Evolutionary conservation across 2,797 vertebrate species (phyloP), one percentile per base, ranked within the genome.

Genomic region (Falco concolor): DNA sequence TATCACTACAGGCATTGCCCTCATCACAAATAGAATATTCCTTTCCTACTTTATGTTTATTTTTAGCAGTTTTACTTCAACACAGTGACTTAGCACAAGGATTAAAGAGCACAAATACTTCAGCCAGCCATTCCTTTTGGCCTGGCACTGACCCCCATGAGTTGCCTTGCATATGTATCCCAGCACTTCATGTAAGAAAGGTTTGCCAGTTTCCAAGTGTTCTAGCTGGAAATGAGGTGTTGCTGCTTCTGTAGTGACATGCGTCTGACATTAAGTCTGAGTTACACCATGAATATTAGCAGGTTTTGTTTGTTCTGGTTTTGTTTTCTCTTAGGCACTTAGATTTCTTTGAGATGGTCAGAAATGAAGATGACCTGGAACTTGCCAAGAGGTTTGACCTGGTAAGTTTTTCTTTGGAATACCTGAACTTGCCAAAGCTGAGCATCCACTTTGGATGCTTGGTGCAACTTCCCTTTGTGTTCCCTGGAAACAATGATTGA

Each of bases 261-360:
- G 0, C 24, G 69, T 69, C 11, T 38, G 38, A 11, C 13, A 32
- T 45, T 28, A 76, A 60, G 22, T 70, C 34, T 65, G 64, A 78
- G 52, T 88, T 59, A n/a, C 61, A 12, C 20, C n/a, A 44, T 57
- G 75, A 93, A 67, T n/a, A 32, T 8, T 34, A 20, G 42, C 45
- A 82, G 74, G 65, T 82, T 86, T 89, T 90, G 70, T 90, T 94
- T 70, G n/a, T 6, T 90, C 89, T 61, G 12, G 44, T 91, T 83
- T 83, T 91, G 28, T 91, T 75, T 49, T 96, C 40, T 93, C 50
- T 87, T 94, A 99, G 99, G 95, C 99, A 99, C 96, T 98, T 99
- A 98, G 99, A 99, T 97, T 99, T 99, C 98, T 99, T 99, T 82
- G 99, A 99, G 97, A 99, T 99, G 99, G 99, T 99, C 95, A 98